Evolutionary conservation across 2,888 invertebrate species (phyloP).

Genomic region (Melitaea athalia): DNA sequence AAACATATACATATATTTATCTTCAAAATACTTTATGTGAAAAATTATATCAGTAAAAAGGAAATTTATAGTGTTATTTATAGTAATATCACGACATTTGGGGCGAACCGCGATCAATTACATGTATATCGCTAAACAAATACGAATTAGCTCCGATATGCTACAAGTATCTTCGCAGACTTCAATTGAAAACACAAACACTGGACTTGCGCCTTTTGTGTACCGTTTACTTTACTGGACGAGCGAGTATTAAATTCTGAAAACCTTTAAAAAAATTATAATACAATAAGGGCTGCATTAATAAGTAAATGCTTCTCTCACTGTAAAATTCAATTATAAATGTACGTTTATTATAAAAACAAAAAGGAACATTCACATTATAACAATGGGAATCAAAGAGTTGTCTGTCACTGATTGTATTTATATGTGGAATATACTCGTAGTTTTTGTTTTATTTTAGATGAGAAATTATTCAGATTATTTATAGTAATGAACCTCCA

Average conservation of each 20-base stretch:
- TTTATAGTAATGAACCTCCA: too few species aligned
- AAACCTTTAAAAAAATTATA: too few species aligned
- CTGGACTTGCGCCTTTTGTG: slow-evolving; percentile 62
- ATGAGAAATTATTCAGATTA: too few species aligned
- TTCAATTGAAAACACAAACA: slow-evolving; percentile 69
- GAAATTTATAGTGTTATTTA: slow-evolving; percentile 13
- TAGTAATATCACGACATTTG: slow-evolving; percentile 53
- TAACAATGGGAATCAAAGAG: too few species aligned
- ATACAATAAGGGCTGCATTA: too few species aligned
- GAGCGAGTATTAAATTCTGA: slow-evolving; percentile 1
- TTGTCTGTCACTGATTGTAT: too few species aligned
- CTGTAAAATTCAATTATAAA: neutral
- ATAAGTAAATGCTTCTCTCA: too few species aligned
- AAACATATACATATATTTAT: too few species aligned
- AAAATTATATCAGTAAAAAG: neutral
- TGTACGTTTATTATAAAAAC: neutral
- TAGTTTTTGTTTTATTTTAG: too few species aligned
- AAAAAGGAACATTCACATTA: too few species aligned
- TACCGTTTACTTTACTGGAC: slow-evolving; percentile 48
- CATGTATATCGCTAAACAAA: slow-evolving; percentile 75
- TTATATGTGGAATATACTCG: too few species aligned
- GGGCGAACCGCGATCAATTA: slow-evolving; percentile 58
- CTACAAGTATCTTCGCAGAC: slow-evolving; percentile 58
- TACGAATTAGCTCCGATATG: slow-evolving; percentile 57
- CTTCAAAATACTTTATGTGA: too few species aligned